A percentile compares a stretch with the other conserved stretches of the same genome.
These are phyloP conservation scores for Axis porcinus DNA, from an alignment of 2,113 vertebrate species.

Conservation along the genomic window DNA sequence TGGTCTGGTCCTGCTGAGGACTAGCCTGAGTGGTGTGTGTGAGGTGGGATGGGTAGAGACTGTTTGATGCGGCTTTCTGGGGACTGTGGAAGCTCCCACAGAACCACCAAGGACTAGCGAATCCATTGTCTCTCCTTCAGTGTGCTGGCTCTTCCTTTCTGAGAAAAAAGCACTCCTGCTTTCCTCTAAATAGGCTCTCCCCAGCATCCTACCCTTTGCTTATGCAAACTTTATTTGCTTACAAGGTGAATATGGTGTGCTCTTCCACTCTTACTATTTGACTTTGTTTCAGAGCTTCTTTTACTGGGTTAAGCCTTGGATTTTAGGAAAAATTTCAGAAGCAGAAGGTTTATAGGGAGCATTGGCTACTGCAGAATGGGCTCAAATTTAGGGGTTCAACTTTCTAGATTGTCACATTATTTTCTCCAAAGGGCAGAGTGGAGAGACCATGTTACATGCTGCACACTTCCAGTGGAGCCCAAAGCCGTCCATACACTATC, in stretches of 20 bases:
- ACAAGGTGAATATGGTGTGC: neutral
- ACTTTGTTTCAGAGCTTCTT: neutral
- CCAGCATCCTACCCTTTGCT: neutral
- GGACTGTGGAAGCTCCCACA: neutral
- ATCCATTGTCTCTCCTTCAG: neutral
- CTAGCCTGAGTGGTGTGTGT: neutral
- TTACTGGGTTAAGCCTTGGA: neutral
- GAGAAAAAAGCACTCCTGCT: neutral
- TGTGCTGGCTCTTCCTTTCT: neutral
- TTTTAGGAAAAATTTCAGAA: neutral
- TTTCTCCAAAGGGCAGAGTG: neutral
- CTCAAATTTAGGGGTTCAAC: neutral
- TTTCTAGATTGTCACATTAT: neutral
- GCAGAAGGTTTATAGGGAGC: neutral
- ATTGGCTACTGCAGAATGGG: neutral
- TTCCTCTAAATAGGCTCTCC: neutral
- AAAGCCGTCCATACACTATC: neutral
- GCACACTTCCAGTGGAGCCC: neutral
- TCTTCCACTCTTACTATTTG: neutral
- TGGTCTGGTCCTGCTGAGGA: neutral
- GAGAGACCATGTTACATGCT: fast-evolving
- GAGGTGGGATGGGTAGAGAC: neutral
- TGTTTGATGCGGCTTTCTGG: neutral
- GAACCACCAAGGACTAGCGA: too few species aligned
- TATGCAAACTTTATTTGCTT: neutral